phyloP scores from a whole-genome alignment of 1,140 invertebrate genomes.

The Dinoponera quadriceps region DNA sequence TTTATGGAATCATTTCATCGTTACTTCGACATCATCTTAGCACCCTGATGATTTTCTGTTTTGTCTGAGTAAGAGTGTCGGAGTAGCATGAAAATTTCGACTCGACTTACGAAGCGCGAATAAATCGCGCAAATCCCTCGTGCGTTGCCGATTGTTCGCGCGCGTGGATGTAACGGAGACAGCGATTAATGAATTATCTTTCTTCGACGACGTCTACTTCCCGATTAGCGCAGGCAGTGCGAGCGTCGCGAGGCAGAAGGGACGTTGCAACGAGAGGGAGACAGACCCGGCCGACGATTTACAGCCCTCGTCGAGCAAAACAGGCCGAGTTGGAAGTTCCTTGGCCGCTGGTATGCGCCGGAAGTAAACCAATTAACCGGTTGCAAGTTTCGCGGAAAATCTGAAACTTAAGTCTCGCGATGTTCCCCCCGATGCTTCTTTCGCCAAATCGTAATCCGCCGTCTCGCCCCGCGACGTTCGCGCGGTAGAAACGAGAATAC shows the following conservation, averaged over 20 bases:
- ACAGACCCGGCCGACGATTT: constrained; percentile 65
- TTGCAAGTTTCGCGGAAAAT: constrained; percentile 75
- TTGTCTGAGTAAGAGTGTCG: too few species aligned
- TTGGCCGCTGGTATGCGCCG: constrained; percentile 73
- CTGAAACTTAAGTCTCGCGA: constrained; percentile 72
- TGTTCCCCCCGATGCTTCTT: constrained; percentile 69
- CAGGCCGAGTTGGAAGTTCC: constrained; percentile 69
- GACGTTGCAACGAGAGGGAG: background rate
- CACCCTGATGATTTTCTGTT: too few species aligned
- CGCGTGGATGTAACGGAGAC: background rate
- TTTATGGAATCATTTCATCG: too few species aligned
- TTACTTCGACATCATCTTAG: too few species aligned
- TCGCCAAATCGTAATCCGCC: constrained; percentile 72
- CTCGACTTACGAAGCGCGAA: too few species aligned
- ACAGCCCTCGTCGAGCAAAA: constrained; percentile 63
- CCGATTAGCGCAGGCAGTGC: background rate
- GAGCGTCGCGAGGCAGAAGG: constrained; percentile 3
- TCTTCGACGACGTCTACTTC: constrained; percentile 19
- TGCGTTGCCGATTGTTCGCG: background rate
- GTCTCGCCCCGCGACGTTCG: constrained; percentile 25
- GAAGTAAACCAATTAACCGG: constrained; percentile 80
- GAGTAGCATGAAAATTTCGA: too few species aligned
- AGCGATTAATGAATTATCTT: background rate
- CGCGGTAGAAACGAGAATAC: constrained; percentile 71
- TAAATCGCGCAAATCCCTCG: too few species aligned